Conservation (phyloP, 2,113 vertebrate genomes). For the Onychorhynchus coronatus region DNA sequence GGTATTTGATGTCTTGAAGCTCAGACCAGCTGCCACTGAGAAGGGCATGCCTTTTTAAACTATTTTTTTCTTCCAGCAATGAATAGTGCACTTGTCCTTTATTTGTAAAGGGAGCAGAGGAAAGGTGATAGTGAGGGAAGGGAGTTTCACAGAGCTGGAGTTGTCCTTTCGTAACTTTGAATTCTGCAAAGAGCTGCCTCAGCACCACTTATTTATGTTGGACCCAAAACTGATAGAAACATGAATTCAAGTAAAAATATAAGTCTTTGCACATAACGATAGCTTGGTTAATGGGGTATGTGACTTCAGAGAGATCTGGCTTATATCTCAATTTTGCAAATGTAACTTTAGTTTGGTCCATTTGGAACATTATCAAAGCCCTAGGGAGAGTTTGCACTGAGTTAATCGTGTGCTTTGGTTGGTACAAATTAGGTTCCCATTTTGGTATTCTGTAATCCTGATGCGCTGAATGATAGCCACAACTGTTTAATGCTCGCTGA, state of each 20-base stretch:
- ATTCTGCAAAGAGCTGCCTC: conserved; percentile 35
- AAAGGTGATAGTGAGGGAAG: conserved; percentile 56
- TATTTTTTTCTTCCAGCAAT: conserved; percentile 1
- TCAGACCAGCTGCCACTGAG: conserved; percentile 28
- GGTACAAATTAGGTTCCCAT: conserved; percentile 14
- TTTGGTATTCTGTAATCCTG: background rate
- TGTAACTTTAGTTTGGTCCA: background rate
- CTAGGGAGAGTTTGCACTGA: background rate
- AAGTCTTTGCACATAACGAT: conserved; percentile 15
- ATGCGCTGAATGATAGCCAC: background rate
- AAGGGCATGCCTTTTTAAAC: background rate
- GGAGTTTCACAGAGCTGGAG: conserved; percentile 38
- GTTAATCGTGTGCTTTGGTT: background rate
- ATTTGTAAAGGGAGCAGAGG: conserved; percentile 14
- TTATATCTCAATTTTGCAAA: conserved; percentile 35
- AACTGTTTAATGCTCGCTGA: background rate
- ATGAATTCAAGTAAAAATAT: conserved; percentile 39
- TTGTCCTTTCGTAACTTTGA: conserved; percentile 31
- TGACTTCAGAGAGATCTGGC: conserved; percentile 49
- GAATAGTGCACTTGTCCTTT: conserved; percentile 64
- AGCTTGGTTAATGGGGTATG: conserved; percentile 43
- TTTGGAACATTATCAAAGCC: conserved; percentile 51
- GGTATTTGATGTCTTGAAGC: conserved; percentile 28
- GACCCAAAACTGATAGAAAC: conserved; percentile 39
- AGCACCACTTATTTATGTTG: conserved; percentile 62